phyloP scores from a whole-genome alignment of 2,797 vertebrate genomes.

The Selene dorsalis region DNA sequence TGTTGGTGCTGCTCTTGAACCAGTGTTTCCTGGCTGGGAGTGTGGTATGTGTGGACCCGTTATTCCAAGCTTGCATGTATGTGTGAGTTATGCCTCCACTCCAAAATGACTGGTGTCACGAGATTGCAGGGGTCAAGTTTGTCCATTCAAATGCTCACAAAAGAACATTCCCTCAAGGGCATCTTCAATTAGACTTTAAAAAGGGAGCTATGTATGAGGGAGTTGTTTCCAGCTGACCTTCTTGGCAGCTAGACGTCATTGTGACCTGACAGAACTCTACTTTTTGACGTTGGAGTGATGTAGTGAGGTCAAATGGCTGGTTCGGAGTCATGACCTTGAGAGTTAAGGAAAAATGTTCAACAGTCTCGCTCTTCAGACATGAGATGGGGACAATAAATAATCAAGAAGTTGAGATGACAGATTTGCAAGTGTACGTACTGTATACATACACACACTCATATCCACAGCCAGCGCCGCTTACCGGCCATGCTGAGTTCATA shows the following conservation, averaged over 20 bases:
- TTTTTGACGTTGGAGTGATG: constrained; percentile 60
- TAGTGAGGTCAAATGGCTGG: constrained; percentile 45
- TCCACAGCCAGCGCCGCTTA: background rate
- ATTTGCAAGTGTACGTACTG: constrained; percentile 7
- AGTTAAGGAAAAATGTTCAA: constrained; percentile 28
- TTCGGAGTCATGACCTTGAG: constrained; percentile 35
- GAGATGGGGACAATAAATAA: constrained; percentile 5
- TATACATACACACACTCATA: background rate
- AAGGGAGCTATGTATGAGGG: constrained; percentile 56
- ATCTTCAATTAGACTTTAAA: constrained; percentile 65
- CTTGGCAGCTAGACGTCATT: constrained; percentile 34
- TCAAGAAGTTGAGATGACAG: constrained; percentile 13
- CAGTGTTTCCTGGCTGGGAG: background rate
- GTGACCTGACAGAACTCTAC: constrained; percentile 24
- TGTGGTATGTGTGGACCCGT: background rate
- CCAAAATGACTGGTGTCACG: constrained; percentile 47
- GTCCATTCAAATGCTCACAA: constrained; percentile 67
- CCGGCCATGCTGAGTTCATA: constrained; percentile 20
- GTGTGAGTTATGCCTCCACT: constrained; percentile 14
- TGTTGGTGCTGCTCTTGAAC: background rate
- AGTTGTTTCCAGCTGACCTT: constrained; percentile 66
- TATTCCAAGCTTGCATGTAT: constrained; percentile 8
- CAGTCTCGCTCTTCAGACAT: constrained; percentile 21
- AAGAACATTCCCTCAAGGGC: constrained; percentile 60
- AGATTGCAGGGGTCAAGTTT: constrained; percentile 66